Base-by-base conservation (phyloP, 1,140 invertebrate genomes). In the Plodia interpunctella region DNA sequence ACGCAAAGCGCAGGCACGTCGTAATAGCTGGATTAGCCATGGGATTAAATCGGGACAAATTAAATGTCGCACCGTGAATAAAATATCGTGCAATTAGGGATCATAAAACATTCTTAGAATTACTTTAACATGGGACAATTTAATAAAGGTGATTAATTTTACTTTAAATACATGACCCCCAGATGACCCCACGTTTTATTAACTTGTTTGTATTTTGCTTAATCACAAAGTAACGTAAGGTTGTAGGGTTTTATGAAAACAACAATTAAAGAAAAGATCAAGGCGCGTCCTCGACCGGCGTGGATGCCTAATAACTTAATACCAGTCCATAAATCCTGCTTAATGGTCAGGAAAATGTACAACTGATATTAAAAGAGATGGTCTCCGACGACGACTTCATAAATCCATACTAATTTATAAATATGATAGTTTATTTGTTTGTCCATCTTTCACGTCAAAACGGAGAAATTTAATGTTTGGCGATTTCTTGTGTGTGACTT, bases 201-300 rank as follows among this genome's bases (percentile, higher is more conserved):
- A 32, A 32, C 30, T 32, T 32, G 30, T 44, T 44, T 5, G n/a
- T 4, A 17, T 15, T 15, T 44, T 44, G 15, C 11, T 54, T 54
- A 35, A 55, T 17, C 53, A 15, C 19, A 53, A 21, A n/a, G 17
- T 53, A 54, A 35, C 53, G 28, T 38, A 56, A 62, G 55, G 55
- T 50, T 50, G n/a, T n/a, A 25, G 57, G 60, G 17, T 51, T 60
- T 57, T 60, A 65, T 55, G 57, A 50, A 38, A 49, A 50, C 52
- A 57, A 52, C 61, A 68, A 70, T 68, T 71, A 68, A 64, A 49
- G 61, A 63, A 68, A 71, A 74, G 72, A 64, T 68, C 66, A 70
- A 63, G 67, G 62, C 54, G 35, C 58, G 51, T 60, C 62, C 66
- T 59, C 59, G 15, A 44, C 30, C 30, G 30, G 15, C 3, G 38